Conservation (phyloP, 2,888 invertebrate genomes). For the Phortica magna region DNA sequence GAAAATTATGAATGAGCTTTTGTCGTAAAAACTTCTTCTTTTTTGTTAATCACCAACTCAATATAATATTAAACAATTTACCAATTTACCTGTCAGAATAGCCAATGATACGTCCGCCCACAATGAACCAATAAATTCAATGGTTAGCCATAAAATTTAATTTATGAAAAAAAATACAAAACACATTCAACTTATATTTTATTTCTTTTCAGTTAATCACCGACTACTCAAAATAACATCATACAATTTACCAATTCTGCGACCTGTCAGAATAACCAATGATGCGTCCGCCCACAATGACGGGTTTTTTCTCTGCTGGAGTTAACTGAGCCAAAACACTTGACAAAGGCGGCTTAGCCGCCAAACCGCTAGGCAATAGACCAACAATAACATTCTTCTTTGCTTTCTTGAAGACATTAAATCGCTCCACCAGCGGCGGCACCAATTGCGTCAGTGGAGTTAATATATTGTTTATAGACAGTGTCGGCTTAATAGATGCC, state of each 20-base stretch:
- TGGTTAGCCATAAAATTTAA: too few species aligned
- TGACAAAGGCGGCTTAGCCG: too few species aligned
- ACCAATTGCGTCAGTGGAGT: conserved; percentile 52
- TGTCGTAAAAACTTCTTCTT: too few species aligned
- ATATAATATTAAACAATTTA: too few species aligned
- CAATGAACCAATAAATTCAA: too few species aligned
- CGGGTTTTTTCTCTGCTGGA: conserved; percentile 52
- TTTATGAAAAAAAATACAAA: not conserved
- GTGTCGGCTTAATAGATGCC: too few species aligned
- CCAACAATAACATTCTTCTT: conserved; percentile 55
- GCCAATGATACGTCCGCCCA: too few species aligned
- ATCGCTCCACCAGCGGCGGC: conserved; percentile 53
- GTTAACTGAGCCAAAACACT: conserved; percentile 50
- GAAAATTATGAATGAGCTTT: conserved; percentile 49
- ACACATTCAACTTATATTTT: not conserved
- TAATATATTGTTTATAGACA: conserved; percentile 22
- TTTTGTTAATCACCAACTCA: too few species aligned
- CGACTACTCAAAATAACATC: not conserved
- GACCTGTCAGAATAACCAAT: conserved; percentile 55
- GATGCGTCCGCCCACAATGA: conserved; percentile 49
- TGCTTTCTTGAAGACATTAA: conserved; percentile 43
- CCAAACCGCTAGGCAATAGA: conserved; percentile 30
- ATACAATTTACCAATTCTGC: conserved; percentile 56
- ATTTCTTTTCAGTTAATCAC: not conserved
- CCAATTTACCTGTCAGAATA: too few species aligned